Percentiles rank a stretch among this genome's conserved stretches.
These are phyloP conservation scores for Steinernema scapterisci DNA, from an alignment of 2,888 invertebrate species.

Conservation along the genomic window DNA sequence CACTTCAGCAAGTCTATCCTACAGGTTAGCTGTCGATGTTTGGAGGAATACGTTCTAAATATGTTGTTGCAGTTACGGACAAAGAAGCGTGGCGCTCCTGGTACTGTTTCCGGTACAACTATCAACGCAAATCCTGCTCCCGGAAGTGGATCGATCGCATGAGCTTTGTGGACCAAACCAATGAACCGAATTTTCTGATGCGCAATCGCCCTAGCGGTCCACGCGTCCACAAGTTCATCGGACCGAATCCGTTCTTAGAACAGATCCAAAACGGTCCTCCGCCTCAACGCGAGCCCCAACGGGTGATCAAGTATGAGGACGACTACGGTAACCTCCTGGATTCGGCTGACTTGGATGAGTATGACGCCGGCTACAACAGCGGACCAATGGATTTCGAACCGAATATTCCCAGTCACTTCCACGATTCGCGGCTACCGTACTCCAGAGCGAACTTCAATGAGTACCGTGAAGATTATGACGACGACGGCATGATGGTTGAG, in stretches of 20 bases:
- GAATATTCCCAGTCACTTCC: too few relatives aligned
- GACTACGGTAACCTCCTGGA: constrained; percentile 6
- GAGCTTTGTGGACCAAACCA: background rate
- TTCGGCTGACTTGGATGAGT: background rate
- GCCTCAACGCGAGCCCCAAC: background rate
- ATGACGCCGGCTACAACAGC: background rate
- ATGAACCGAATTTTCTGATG: background rate
- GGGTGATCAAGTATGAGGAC: constrained; percentile 1
- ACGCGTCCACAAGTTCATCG: background rate
- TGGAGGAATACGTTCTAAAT: background rate
- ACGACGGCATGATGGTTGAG: background rate
- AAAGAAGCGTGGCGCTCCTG: constrained; percentile 18
- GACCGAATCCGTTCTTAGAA: background rate
- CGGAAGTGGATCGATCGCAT: background rate
- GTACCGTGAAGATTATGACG: background rate
- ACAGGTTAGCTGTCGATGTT: background rate
- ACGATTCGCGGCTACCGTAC: too few relatives aligned
- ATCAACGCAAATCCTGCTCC: constrained; percentile 1
- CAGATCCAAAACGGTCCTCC: background rate
- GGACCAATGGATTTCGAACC: background rate
- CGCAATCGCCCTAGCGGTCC: constrained; percentile 5
- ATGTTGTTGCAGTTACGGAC: background rate
- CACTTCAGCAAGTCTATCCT: background rate
- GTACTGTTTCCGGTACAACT: constrained; percentile 30
- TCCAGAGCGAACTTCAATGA: too few relatives aligned